phyloP scores from a whole-genome alignment of 2,888 invertebrate genomes.

The Graphium colonna region DNA sequence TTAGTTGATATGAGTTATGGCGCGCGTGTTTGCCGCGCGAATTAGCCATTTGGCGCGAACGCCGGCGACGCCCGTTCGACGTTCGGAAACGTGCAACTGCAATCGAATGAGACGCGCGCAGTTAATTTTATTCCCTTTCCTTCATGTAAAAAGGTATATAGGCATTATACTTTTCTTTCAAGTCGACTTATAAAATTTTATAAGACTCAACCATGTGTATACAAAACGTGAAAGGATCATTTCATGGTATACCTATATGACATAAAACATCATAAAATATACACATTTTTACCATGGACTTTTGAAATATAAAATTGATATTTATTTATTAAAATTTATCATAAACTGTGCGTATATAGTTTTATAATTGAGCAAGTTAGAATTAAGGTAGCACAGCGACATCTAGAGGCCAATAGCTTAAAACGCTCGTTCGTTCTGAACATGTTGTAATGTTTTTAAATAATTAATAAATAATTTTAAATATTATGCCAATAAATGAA shows the following conservation, averaged over 20 bases:
- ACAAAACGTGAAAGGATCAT: not conserved
- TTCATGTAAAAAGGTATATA: conserved; percentile 29
- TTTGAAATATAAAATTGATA: too few relatives aligned
- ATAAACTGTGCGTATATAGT: too few relatives aligned
- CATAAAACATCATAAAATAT: not conserved
- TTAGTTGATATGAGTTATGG: conserved; percentile 76
- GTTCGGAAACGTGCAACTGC: conserved; percentile 36
- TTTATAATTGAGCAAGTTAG: too few relatives aligned
- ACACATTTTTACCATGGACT: not conserved
- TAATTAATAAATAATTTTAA: too few relatives aligned
- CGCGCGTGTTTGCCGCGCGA: conserved; percentile 73
- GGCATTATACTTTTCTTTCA: conserved; percentile 8
- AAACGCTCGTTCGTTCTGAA: conserved; percentile 15
- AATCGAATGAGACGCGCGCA: conserved; percentile 37
- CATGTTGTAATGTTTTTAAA: too few relatives aligned
- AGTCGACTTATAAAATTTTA: not conserved
- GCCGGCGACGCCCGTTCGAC: conserved; percentile 55
- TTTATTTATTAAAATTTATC: not conserved
- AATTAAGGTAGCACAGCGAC: conserved; percentile 49
- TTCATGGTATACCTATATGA: not conserved
- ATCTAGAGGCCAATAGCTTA: conserved; percentile 60
- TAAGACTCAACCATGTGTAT: not conserved
- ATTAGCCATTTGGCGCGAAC: conserved; percentile 74
- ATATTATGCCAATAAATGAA: too few relatives aligned
- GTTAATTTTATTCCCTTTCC: conserved; percentile 35